Evolutionary conservation across 2,113 vertebrate species (phyloP).

Genomic region (Henicopernis longicauda): DNA sequence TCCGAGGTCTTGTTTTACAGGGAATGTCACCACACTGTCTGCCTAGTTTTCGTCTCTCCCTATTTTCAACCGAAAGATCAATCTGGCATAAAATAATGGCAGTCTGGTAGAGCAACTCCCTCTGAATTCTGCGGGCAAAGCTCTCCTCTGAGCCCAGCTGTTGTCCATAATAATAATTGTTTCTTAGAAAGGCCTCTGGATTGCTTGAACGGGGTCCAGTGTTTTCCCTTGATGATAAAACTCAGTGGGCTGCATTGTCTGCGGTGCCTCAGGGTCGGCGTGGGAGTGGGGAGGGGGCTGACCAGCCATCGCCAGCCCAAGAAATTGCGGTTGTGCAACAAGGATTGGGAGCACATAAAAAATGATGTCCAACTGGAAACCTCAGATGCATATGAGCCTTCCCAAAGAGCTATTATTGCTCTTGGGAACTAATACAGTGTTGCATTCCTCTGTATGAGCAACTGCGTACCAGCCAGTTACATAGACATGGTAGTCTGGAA

Average conservation of each 20-base stretch:
- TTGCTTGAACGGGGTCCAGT: not conserved
- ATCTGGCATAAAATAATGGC: not conserved
- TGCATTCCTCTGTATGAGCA: fast-evolving
- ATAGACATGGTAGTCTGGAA: not conserved
- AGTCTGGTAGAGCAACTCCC: not conserved
- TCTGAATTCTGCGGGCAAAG: not conserved
- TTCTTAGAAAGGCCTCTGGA: not conserved
- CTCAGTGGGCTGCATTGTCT: not conserved
- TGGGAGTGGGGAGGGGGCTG: not conserved
- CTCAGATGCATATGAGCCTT: not conserved
- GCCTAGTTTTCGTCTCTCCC: not conserved
- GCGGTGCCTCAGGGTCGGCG: not conserved
- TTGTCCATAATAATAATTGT: not conserved
- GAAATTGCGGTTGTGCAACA: not conserved
- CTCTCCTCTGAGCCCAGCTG: not conserved
- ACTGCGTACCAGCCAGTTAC: fast-evolving
- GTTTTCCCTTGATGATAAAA: not conserved
- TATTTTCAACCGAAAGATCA: not conserved
- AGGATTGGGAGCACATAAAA: not conserved
- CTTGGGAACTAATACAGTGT: not conserved
- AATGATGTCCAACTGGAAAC: not conserved
- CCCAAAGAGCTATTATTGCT: not conserved
- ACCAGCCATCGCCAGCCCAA: not conserved
- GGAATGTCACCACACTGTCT: not conserved
- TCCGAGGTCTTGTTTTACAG: not conserved